Evolutionary conservation across 2,888 invertebrate species (phyloP).

Genomic region (Vannuccia rotundouncinata): DNA sequence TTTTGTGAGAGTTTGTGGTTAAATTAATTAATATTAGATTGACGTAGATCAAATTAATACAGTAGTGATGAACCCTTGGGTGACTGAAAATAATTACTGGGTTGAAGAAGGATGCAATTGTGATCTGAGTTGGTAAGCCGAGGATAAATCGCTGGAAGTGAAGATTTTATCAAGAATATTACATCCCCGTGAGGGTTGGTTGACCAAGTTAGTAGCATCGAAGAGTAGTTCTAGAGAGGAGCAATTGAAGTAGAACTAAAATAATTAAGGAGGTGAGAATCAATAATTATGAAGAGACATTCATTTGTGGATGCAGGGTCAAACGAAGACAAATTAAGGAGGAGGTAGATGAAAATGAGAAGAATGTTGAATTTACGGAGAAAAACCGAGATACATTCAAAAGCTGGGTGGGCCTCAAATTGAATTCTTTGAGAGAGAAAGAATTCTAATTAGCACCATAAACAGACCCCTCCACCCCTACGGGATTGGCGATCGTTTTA

Average conservation of each 20-base stretch:
- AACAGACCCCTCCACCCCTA: constrained; percentile 21
- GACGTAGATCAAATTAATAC: background rate
- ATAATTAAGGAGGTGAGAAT: constrained; percentile 25
- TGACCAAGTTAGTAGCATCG: constrained; percentile 17
- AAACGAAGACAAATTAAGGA: background rate
- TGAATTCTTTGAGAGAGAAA: constrained; percentile 1
- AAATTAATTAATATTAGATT: constrained; percentile 8
- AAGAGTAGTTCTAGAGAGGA: constrained; percentile 8
- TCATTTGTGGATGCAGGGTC: constrained; percentile 2
- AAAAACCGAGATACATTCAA: constrained; percentile 11
- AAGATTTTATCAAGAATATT: constrained; percentile 31
- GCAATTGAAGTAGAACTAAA: constrained; percentile 21
- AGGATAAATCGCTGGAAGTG: constrained; percentile 10
- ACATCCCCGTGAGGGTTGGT: constrained; percentile 24
- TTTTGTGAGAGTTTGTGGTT: background rate
- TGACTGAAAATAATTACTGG: background rate
- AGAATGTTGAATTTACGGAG: background rate
- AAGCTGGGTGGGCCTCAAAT: background rate
- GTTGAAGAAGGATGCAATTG: constrained; percentile 9
- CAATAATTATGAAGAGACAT: constrained; percentile 8
- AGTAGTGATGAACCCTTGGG: background rate
- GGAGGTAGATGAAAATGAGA: constrained; percentile 6
- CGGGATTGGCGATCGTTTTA: constrained; percentile 9
- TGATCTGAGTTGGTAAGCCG: background rate
- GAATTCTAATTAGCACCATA: background rate